phyloP scores from a whole-genome alignment of 1,140 invertebrate genomes.

The Caenorhabditis remanei region DNA sequence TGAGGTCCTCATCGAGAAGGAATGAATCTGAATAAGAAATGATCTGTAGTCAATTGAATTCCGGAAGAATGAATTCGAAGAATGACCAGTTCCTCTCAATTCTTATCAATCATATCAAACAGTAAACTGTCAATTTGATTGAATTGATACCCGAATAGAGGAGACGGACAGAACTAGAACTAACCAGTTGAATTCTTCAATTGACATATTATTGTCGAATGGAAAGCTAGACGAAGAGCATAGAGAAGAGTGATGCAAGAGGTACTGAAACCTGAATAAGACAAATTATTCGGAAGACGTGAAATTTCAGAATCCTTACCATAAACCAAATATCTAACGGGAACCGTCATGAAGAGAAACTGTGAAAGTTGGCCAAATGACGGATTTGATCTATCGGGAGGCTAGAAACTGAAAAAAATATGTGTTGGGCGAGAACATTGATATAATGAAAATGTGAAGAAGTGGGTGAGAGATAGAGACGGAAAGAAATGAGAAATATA shows the following conservation, averaged over 20 bases:
- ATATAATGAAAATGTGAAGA: not conserved
- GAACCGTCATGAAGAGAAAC: not conserved
- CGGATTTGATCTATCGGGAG: not conserved
- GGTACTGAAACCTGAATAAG: conserved; percentile 29
- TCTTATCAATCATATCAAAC: too few species aligned
- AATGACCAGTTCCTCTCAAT: not conserved
- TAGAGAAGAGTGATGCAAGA: conserved; percentile 49
- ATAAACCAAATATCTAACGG: conserved; percentile 32
- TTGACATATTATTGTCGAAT: conserved; percentile 46
- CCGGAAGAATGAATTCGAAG: not conserved
- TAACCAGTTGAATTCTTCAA: conserved; percentile 49
- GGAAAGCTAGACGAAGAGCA: conserved; percentile 26
- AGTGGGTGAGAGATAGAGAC: conserved; percentile 18
- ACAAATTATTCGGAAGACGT: too few species aligned
- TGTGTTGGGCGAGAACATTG: not conserved
- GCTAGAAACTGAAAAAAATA: conserved; percentile 29
- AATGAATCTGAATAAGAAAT: conserved; percentile 13
- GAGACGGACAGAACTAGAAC: not conserved
- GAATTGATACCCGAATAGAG: conserved; percentile 3
- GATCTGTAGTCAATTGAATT: not conserved
- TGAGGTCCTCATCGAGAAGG: conserved; percentile 18
- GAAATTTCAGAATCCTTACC: not conserved
- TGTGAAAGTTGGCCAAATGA: not conserved
- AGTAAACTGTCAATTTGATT: conserved; percentile 37
- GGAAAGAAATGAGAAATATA: not conserved